Base-by-base conservation (phyloP, 2,888 invertebrate species). In the Lepidochitona cinerea region DNA sequence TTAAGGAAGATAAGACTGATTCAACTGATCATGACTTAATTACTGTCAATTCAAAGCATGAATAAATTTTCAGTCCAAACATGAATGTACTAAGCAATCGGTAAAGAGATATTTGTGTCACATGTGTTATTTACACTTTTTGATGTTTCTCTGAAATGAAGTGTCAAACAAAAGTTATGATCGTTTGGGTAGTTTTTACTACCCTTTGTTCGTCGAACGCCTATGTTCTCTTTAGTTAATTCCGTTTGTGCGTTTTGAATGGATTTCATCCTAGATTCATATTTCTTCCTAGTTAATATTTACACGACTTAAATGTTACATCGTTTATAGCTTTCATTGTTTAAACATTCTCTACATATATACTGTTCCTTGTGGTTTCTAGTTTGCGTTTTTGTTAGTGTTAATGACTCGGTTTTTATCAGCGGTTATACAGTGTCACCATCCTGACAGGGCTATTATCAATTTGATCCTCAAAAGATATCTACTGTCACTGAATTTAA, bases 111-210 rank as follows among this genome's bases (percentile, higher is more conserved):
- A n/a, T n/a, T n/a, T n/a, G n/a, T n/a, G n/a, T n/a, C n/a, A 18
- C 3, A 49, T 49, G 49, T 49, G 49, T 23, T 49, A 49, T 49
- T 49, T 49, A 18, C 49, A 49, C 23, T 59, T 59, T 59, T 59
- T 32, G 26, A 59, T 59, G 59, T 59, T 59, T 59, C 29, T 59
- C 59, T n/a, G n/a, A 23, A 59, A 59, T 59, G 59, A 59, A 59
- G 59, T 59, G 59, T 59, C 59, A 59, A 59, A 59, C 59, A 59
- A 59, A 59, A 59, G 59, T 59, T 59, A 59, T 59, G 59, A 59
- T 59, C 29, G 59, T 59, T 59, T 59, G 59, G 59, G 59, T 59
- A 29, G 32, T 26, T 18, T 29, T 14, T 14, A 29, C 29, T 59
- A 29, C 59, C 59, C 59, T 29, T 18, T 59, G 59, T 59, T 59